These are phyloP conservation scores for Antheraea pernyi DNA, from an alignment of 1,140 invertebrate species.

Conservation along the genomic window DNA sequence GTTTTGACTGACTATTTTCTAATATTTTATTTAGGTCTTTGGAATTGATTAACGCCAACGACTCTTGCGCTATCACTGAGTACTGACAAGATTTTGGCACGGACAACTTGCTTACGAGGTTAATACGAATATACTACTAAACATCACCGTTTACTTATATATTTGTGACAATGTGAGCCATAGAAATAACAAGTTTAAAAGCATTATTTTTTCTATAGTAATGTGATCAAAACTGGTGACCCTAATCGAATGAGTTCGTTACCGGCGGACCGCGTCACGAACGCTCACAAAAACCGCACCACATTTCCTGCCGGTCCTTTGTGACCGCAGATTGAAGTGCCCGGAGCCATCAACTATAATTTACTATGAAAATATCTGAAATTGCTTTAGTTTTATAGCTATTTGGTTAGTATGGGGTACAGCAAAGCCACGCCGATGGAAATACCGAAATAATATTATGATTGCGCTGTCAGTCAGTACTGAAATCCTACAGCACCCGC, in stretches of 20 bases:
- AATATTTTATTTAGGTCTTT: no score
- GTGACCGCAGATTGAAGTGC: conserved; percentile 6
- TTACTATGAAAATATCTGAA: neutral
- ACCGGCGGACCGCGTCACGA: neutral
- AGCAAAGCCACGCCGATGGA: neutral
- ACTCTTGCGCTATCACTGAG: no score
- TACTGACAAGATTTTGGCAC: no score
- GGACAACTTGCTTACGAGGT: no score
- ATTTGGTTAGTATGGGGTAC: neutral
- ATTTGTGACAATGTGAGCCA: no score
- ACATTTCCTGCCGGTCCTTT: conserved; percentile 10
- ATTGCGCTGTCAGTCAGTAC: neutral
- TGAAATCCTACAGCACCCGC: no score
- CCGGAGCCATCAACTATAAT: neutral
- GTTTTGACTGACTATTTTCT: no score
- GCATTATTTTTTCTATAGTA: no score
- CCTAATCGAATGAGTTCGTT: neutral
- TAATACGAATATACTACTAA: no score
- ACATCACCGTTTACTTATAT: no score
- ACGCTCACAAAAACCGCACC: conserved; percentile 8
- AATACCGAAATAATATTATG: neutral
- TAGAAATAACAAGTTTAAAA: no score
- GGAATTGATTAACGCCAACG: no score
- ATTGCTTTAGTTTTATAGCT: neutral
- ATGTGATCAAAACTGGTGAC: neutral